Evolutionary conservation across 2,797 vertebrate species (phyloP).

Genomic region (Characodon lateralis): DNA sequence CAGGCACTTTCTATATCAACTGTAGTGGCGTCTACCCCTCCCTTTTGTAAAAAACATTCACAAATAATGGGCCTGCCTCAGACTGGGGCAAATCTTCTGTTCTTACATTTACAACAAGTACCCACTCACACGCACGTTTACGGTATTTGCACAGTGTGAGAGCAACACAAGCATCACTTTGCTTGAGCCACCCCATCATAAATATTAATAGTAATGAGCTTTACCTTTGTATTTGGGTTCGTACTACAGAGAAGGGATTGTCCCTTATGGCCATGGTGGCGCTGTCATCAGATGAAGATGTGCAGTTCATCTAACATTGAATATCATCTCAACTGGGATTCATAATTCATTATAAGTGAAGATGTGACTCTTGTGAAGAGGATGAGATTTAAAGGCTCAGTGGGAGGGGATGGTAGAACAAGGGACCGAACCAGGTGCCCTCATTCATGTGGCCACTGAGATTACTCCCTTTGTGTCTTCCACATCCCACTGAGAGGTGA

Average conservation of each 20-base stretch:
- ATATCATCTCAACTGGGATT: slow-evolving; percentile 73
- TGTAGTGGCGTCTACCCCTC: slow-evolving; percentile 49
- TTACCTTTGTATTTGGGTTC: slow-evolving; percentile 59
- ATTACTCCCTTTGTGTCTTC: slow-evolving; percentile 52
- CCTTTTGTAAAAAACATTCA: slow-evolving; percentile 56
- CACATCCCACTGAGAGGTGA: slow-evolving; percentile 49
- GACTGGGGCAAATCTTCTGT: slow-evolving; percentile 43
- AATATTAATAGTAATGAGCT: slow-evolving; percentile 74
- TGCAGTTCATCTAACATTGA: slow-evolving; percentile 82
- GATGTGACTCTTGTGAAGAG: slow-evolving; percentile 74
- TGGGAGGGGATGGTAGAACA: slow-evolving; percentile 59
- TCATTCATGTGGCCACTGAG: slow-evolving; percentile 60
- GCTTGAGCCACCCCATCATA: slow-evolving; percentile 63
- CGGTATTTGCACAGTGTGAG: slow-evolving; percentile 19
- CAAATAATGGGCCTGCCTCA: slow-evolving; percentile 55
- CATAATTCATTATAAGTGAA: slow-evolving; percentile 83
- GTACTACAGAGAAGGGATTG: slow-evolving; percentile 61
- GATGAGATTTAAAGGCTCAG: slow-evolving; percentile 74
- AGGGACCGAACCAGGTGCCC: slow-evolving; percentile 58
- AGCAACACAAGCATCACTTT: slow-evolving; percentile 21
- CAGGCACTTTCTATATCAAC: slow-evolving; percentile 57
- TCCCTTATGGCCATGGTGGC: slow-evolving; percentile 61
- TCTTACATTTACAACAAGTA: slow-evolving; percentile 31
- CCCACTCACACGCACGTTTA: background rate
- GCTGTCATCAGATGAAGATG: slow-evolving; percentile 75